Evolutionary conservation across 1,140 invertebrate genomes (phyloP).

Genomic region (Lordiphosa mommai): DNA sequence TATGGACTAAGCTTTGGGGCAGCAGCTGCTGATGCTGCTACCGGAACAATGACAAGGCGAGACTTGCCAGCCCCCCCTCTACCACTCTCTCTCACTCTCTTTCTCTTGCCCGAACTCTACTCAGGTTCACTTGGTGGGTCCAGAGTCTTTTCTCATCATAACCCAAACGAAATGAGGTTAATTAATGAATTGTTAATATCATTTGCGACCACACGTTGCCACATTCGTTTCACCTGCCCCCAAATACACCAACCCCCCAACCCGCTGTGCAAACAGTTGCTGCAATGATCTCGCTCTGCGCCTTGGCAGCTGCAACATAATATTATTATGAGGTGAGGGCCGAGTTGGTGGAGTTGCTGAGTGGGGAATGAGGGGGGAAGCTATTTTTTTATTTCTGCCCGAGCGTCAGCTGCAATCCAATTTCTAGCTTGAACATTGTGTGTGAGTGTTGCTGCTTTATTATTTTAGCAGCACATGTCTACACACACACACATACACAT

Average conservation of each 20-base stretch:
- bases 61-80: not conserved
- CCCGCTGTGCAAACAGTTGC: slow-evolving; percentile 52
- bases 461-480: slow-evolving; percentile 60
- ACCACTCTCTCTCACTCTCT: not conserved
- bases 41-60: slow-evolving; percentile 59
- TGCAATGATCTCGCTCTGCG: slow-evolving; percentile 58
- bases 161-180: slow-evolving; percentile 72
- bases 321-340: slow-evolving; percentile 56
- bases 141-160: slow-evolving; percentile 43
- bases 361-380: not conserved
- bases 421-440: slow-evolving; percentile 60
- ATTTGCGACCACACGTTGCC: slow-evolving; percentile 74
- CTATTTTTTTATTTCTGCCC: slow-evolving; percentile 35
- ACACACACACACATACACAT: slow-evolving; percentile 28
- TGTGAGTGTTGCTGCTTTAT: slow-evolving; percentile 51
- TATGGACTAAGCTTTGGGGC: slow-evolving; percentile 48
- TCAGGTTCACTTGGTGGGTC: slow-evolving; percentile 5
- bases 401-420: slow-evolving; percentile 68
- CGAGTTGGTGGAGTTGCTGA: not conserved
- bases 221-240: slow-evolving; percentile 32
- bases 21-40: slow-evolving; percentile 33
- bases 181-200: slow-evolving; percentile 77
- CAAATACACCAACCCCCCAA: not conserved
- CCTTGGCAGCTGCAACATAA: slow-evolving; percentile 74
- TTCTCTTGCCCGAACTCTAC: not conserved